Percentiles rank a stretch among this genome's conserved stretches.
Conservation (phyloP, 64 coral and sea anemone genomes). For the Acropora tenuis region DNA sequence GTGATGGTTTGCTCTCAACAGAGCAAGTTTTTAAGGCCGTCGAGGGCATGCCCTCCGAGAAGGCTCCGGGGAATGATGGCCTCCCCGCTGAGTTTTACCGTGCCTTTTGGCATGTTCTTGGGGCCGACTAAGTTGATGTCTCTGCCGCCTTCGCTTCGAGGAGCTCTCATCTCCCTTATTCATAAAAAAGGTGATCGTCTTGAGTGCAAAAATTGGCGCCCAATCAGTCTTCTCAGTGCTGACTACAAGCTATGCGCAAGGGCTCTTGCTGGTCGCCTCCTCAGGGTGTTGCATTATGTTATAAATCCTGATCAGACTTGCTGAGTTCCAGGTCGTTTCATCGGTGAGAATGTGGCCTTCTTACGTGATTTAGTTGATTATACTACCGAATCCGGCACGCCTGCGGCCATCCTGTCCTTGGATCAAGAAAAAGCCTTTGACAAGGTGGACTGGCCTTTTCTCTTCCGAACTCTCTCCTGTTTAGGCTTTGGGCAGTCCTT, state of each 20-base stretch:
- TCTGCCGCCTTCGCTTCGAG: not conserved
- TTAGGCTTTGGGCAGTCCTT: not conserved
- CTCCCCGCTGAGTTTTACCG: slow-evolving; percentile 44
- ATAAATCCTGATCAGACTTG: not conserved
- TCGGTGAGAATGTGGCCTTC: not conserved
- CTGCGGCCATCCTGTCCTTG: not conserved
- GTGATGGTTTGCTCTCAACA: not conserved
- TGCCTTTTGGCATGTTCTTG: not conserved
- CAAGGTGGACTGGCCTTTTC: no score
- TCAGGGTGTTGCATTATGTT: not conserved
- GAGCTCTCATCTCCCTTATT: not conserved
- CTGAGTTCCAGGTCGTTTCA: no score
- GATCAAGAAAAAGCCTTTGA: slow-evolving; percentile 46
- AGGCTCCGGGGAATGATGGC: slow-evolving; percentile 21
- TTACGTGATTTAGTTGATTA: not conserved
- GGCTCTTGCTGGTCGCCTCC: no score
- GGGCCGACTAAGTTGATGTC: not conserved
- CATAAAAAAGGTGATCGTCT: slow-evolving; percentile 18
- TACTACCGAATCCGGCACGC: not conserved
- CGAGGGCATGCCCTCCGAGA: not conserved
- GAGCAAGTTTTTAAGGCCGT: not conserved
- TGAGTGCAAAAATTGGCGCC: not conserved
- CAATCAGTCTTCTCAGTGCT: not conserved
- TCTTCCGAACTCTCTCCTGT: no score
- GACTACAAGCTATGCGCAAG: slow-evolving; percentile 32